A percentile compares a stretch with the other conserved stretches of the same genome.
Conservation (phyloP, 2,797 vertebrate genomes). For the Huso huso region DNA sequence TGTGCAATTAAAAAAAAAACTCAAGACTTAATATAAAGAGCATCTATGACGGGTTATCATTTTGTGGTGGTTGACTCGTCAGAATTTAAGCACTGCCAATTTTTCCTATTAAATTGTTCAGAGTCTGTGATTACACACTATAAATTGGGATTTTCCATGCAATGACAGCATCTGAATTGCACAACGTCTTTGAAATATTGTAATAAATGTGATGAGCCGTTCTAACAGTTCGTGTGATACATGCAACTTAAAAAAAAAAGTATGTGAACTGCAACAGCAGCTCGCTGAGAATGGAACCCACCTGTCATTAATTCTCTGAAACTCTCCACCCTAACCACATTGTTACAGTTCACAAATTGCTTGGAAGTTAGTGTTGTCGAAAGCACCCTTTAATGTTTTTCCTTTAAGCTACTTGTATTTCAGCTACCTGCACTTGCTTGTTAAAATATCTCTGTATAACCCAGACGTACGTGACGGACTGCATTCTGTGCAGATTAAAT, state of each 20-base stretch:
- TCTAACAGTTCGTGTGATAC: not conserved
- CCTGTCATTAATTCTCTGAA: conserved; percentile 20
- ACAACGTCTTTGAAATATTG: not conserved
- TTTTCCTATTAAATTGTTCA: not conserved
- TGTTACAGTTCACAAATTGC: conserved; percentile 5
- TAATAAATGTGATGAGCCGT: not conserved
- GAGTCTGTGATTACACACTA: conserved; percentile 1
- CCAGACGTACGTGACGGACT: no score
- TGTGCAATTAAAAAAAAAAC: conserved; percentile 1
- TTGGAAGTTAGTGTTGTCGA: conserved; percentile 1
- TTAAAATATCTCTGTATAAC: no score
- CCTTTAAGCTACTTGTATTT: not conserved
- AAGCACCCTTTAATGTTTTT: not conserved
- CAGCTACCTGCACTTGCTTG: not conserved
- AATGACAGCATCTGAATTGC: not conserved
- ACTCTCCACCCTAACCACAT: conserved; percentile 22
- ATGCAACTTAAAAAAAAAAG: not conserved
- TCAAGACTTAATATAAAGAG: not conserved
- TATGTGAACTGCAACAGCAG: not conserved
- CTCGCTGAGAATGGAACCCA: conserved; percentile 29
- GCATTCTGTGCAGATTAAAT: no score
- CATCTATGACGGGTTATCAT: not conserved
- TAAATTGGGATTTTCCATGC: not conserved
- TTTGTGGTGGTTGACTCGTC: not conserved
- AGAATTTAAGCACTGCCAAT: not conserved